Base-by-base conservation (phyloP, 2,888 invertebrate genomes). In the Oxycera nigricornis region DNA sequence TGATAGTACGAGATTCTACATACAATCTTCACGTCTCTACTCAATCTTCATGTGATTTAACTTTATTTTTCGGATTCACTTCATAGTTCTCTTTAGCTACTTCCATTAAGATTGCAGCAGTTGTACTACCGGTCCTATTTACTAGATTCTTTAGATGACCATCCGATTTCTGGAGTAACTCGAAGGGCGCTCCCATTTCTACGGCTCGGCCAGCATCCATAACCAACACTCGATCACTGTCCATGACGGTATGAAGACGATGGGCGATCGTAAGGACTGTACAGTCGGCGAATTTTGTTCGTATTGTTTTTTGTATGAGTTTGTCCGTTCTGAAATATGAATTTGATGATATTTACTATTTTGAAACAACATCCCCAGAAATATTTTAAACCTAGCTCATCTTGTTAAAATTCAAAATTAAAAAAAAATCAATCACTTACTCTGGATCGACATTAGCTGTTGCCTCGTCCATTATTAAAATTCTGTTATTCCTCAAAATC, bases 381-480 rank as follows among this genome's bases (percentile, higher is more conserved):
- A 39, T 39, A n/a, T n/a, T n/a, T n/a, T n/a, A n/a, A n/a, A n/a
- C n/a, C n/a, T n/a, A n/a, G n/a, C n/a, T n/a, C 39, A 39, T 50
- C n/a, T n/a, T n/a, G 20, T 7, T 11, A 50, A 11, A n/a, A 52
- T 17, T 52, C 11, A 52, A 7, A 52, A 20, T 52, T n/a, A 20
- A 2, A 17, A 17, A 9, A 31, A 61, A 2, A 24, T 59, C 24
- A 9, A 24, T 78, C 91, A 91, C 75, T 80, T 79, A 88, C 90
- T 90, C 89, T 61, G 90, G 91, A 83, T 94, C 94, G 1, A 94
- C 93, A 82, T 94, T 94, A 1, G 94, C 94, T 0, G 94, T 94
- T 41, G 94, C 94, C 86, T 95, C 95, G 79, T 90, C 90, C 41
- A 90, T 81, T 1, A 90, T 85, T 4, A 90, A 82, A 55, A 90